A percentile compares a stretch with the other conserved stretches of the same genome.
Evolutionary conservation across 2,797 vertebrate genomes (phyloP).

Genomic region (Anguilla anguilla): DNA sequence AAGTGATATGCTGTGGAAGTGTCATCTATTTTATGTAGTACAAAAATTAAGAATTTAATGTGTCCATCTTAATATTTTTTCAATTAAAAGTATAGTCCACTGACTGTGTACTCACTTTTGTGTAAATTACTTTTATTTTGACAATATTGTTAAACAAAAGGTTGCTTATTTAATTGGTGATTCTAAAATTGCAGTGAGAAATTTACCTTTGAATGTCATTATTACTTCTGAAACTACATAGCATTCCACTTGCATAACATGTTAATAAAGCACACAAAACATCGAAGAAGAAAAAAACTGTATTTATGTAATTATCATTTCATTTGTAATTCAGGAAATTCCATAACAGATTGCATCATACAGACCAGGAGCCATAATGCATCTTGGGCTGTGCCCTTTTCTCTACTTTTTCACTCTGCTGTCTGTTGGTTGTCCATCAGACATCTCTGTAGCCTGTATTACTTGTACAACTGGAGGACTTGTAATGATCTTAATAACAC

Average conservation of each 20-base stretch:
- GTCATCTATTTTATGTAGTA: not conserved
- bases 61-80: constrained; percentile 10
- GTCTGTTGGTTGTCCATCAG: not conserved
- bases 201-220: too few relatives aligned
- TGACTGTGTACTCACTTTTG: not conserved
- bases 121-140: not conserved
- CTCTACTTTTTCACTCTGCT: not conserved
- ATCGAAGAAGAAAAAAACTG: too few relatives aligned
- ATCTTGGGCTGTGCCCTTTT: not conserved
- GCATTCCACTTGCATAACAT: too few relatives aligned
- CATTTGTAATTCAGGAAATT: too few relatives aligned
- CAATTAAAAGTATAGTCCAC: not conserved
- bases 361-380: not conserved
- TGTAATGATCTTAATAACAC: not conserved
- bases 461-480: not conserved
- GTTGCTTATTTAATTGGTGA: not conserved
- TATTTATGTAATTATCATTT: too few relatives aligned
- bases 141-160: not conserved
- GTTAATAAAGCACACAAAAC: too few relatives aligned
- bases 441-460: not conserved
- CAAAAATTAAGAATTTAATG: not conserved
- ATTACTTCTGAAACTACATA: too few relatives aligned
- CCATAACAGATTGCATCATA: not conserved
- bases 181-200: too few relatives aligned
- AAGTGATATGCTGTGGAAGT: not conserved